Base-by-base conservation (phyloP, 2,888 invertebrate genomes). In the Tachina lurida region DNA sequence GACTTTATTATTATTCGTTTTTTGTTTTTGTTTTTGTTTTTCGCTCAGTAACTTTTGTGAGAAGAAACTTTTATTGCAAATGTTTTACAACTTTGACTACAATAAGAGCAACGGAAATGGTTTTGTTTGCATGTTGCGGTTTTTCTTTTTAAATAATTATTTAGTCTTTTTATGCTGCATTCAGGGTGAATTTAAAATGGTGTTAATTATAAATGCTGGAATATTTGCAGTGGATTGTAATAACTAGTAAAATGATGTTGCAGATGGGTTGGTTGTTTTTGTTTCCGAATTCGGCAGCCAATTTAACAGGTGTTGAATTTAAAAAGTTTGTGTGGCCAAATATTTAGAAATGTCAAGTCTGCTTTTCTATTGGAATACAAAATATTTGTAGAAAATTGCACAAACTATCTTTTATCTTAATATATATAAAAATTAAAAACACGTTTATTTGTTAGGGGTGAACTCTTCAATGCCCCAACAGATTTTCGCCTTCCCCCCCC, bases 31-130 rank as follows among this genome's bases (percentile, higher is more conserved):
- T n/a, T n/a, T n/a, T 39, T 63, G 49, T 43, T 45, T 65, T 45
- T 13, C 8, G 15, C 10, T 10, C 39, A 17, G 5, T 13, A 71
- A 58, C 60, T 73, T 67, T 67, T 49, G 54, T 19, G 68, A 19
- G 41, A 39, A 19, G 41, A 39, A 68, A 68, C 17, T 68, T 74
- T 74, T 74, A 74, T 74, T 49, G 9, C 49, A 74, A 41, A 74
- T 74, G 74, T 62, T 63, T 52, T 52, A 74, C 74, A 71, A 71
- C 45, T 43, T n/a, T 43, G 56, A n/a, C 41, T 56, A 71, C 56
- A 56, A 22, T 4, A n/a, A 22, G 12, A 45, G 45, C 58, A 45
- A 49, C 43, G 15, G 10, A 49, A 62, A 71, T 58, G 41, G n/a
- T 74, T 74, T 74, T 49, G 5, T n/a, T 41, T 41, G 39, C n/a